Evolutionary conservation across 2,113 vertebrate species (phyloP).

Genomic region (Miniopterus natalensis): DNA sequence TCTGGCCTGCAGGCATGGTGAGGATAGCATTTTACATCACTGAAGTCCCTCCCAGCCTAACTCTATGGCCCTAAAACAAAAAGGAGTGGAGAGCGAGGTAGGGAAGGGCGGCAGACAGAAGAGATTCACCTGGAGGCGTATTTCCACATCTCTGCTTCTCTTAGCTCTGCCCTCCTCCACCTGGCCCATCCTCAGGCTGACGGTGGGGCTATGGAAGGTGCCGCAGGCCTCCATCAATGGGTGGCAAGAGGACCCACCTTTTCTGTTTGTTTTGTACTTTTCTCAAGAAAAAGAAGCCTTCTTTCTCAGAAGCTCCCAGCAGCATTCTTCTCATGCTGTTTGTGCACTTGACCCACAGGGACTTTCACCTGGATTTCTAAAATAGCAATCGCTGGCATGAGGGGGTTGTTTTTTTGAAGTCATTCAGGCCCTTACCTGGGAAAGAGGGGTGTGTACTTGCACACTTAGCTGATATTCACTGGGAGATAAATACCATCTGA

Average conservation of each 20-base stretch:
- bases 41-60: neutral
- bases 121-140: accelerated
- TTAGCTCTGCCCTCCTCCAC: neutral
- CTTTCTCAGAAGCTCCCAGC: neutral
- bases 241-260: neutral
- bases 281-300: neutral
- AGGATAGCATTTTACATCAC: neutral
- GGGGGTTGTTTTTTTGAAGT: neutral
- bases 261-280: neutral
- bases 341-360: neutral
- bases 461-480: too few species aligned
- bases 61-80: neutral
- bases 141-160: neutral
- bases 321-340: neutral
- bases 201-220: neutral
- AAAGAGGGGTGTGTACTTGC: neutral
- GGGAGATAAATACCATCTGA: too few species aligned
- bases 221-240: neutral
- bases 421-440: accelerated
- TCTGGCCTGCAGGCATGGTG: neutral
- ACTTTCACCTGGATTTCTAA: neutral
- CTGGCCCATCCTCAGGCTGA: neutral
- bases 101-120: neutral
- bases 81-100: accelerated
- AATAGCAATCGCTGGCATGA: neutral